Evolutionary conservation across 2,797 vertebrate genomes (phyloP).

Genomic region (Vespertilio murinus): DNA sequence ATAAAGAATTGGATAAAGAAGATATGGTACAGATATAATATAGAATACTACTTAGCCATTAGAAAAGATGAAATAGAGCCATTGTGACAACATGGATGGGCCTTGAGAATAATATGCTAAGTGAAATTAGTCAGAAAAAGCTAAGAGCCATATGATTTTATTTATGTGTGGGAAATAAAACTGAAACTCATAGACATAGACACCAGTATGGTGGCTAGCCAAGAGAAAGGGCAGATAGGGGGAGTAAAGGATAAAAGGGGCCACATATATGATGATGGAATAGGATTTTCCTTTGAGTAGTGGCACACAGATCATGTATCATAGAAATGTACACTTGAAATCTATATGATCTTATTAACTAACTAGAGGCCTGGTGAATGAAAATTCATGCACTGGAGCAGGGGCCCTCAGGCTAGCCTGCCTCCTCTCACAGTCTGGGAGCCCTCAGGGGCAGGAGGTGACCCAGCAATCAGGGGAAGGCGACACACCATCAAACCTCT

Average conservation of each 20-base stretch:
- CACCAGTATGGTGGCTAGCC: background rate
- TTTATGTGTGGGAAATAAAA: background rate
- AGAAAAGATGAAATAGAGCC: background rate
- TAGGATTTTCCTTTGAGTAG: background rate
- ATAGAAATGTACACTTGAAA: background rate
- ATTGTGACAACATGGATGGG: background rate
- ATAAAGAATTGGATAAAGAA: background rate
- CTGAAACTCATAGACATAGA: background rate
- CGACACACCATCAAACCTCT: no score
- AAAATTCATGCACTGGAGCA: no score
- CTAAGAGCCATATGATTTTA: background rate
- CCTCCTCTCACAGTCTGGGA: no score
- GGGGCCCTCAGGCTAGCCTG: no score
- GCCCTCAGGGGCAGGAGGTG: no score
- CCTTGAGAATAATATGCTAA: background rate
- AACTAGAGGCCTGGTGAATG: background rate
- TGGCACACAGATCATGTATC: background rate
- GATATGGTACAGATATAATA: background rate
- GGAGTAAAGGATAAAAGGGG: background rate
- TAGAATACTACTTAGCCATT: background rate
- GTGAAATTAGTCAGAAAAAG: background rate
- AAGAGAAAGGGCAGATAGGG: background rate
- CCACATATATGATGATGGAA: background rate
- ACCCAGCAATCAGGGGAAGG: no score
- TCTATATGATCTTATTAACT: background rate